Conservation (phyloP, 2,888 invertebrate species). For the Oxycera nigricornis region DNA sequence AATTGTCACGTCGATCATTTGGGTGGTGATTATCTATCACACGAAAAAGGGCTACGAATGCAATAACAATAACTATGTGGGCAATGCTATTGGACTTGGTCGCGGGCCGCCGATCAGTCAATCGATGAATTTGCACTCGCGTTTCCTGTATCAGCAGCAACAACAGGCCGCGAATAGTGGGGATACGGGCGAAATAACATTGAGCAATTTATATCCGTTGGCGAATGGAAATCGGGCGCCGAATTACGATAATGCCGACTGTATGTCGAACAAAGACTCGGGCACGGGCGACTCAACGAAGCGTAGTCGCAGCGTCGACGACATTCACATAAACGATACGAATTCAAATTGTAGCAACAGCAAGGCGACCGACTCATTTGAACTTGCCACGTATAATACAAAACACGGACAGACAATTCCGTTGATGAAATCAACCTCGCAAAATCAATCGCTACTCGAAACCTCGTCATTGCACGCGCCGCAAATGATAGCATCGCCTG, state of each 20-base stretch:
- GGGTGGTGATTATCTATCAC: slow-evolving; percentile 91
- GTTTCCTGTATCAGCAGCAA: slow-evolving; percentile 10
- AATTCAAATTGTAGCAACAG: background rate
- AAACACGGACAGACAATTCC: background rate
- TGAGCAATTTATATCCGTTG: background rate
- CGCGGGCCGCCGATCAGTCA: background rate
- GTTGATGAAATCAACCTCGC: background rate
- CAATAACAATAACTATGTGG: background rate
- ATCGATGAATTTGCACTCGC: slow-evolving; percentile 13
- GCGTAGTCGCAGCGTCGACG: slow-evolving; percentile 8
- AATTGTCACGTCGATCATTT: slow-evolving; percentile 87
- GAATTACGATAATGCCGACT: background rate
- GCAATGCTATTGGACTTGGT: background rate
- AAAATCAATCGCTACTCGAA: background rate
- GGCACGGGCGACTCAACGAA: slow-evolving; percentile 23
- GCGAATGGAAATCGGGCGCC: background rate
- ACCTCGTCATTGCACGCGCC: background rate
- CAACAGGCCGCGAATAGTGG: background rate
- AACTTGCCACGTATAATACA: background rate
- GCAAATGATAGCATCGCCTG: too few relatives aligned
- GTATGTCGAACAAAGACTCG: slow-evolving; percentile 24
- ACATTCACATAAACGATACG: background rate
- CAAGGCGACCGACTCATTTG: background rate
- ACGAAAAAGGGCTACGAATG: slow-evolving; percentile 69
- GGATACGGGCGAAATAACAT: background rate